Conservation (phyloP, 2,888 invertebrate species). For the Acanthacorydalis orientalis region DNA sequence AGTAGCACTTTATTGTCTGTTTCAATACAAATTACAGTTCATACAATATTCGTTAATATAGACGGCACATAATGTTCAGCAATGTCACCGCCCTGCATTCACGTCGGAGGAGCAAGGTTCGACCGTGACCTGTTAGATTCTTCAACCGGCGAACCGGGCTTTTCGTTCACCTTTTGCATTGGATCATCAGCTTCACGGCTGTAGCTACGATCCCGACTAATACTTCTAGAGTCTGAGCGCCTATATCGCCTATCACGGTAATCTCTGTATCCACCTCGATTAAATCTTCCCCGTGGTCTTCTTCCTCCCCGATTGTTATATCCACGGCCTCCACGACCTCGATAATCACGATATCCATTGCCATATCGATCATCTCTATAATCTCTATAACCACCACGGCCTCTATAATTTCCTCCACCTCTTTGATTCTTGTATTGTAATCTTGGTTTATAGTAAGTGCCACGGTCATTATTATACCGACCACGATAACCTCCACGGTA, state of each 20-base stretch:
- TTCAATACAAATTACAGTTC: too few species aligned
- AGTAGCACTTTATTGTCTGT: too few species aligned
- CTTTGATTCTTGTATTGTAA: conserved; percentile 46
- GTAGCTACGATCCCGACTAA: conserved; percentile 32
- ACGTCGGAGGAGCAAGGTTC: too few species aligned
- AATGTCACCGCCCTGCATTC: too few species aligned
- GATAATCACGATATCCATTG: conserved; percentile 16
- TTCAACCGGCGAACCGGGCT: too few species aligned
- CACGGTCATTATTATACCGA: conserved; percentile 41
- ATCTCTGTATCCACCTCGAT: conserved; percentile 38
- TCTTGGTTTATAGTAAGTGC: conserved; percentile 64
- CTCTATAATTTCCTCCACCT: conserved; percentile 27
- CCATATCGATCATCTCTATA: conserved; percentile 20
- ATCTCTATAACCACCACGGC: conserved; percentile 20
- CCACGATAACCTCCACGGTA: conserved; percentile 30
- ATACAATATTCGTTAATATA: too few species aligned
- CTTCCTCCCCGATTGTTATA: conserved; percentile 20
- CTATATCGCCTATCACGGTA: conserved; percentile 46
- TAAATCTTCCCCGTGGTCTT: conserved; percentile 20
- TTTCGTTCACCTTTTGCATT: conserved; percentile 29
- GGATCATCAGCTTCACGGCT: conserved; percentile 22
- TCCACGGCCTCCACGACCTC: conserved; percentile 22
- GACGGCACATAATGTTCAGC: too few species aligned
- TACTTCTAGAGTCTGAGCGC: conserved; percentile 34
- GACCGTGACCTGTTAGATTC: too few species aligned